Evolutionary conservation across 2,888 invertebrate species (phyloP).

Genomic region (Pterostichus madidus): DNA sequence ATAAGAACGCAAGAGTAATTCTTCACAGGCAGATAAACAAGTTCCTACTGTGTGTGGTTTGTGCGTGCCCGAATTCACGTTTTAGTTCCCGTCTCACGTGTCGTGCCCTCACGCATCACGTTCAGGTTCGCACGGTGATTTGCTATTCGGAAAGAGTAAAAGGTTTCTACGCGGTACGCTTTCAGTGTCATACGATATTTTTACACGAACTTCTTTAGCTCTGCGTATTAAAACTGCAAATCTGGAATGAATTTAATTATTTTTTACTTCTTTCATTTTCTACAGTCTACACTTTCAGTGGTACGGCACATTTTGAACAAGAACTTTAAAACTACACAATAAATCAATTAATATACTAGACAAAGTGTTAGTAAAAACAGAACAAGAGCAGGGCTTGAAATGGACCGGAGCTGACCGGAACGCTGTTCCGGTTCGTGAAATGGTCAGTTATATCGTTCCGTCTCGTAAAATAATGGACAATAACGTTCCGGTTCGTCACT

Average conservation of each 20-base stretch:
- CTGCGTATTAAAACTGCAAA: constrained; percentile 22
- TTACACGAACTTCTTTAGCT: neutral
- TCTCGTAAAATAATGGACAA: too few species aligned
- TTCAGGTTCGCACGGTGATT: constrained; percentile 15
- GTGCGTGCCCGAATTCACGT: neutral
- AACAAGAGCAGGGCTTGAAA: too few species aligned
- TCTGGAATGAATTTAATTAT: constrained; percentile 16
- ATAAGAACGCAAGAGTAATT: neutral
- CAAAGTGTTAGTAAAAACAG: too few species aligned
- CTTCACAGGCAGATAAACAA: constrained; percentile 8
- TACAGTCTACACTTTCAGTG: too few species aligned
- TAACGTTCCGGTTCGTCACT: too few species aligned
- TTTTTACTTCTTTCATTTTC: too few species aligned
- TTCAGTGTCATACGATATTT: constrained; percentile 21
- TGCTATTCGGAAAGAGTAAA: constrained; percentile 19
- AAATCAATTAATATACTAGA: too few species aligned
- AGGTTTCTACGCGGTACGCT: constrained; percentile 24
- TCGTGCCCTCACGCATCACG: constrained; percentile 6
- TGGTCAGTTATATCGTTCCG: too few species aligned
- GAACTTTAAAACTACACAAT: too few species aligned
- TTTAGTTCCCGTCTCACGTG: constrained; percentile 5
- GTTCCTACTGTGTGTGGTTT: neutral
- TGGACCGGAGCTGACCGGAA: too few species aligned
- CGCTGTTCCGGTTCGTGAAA: too few species aligned
- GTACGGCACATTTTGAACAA: too few species aligned